Conservation (phyloP, 2,888 invertebrate genomes). For the Drosophila hawaiiensis region DNA sequence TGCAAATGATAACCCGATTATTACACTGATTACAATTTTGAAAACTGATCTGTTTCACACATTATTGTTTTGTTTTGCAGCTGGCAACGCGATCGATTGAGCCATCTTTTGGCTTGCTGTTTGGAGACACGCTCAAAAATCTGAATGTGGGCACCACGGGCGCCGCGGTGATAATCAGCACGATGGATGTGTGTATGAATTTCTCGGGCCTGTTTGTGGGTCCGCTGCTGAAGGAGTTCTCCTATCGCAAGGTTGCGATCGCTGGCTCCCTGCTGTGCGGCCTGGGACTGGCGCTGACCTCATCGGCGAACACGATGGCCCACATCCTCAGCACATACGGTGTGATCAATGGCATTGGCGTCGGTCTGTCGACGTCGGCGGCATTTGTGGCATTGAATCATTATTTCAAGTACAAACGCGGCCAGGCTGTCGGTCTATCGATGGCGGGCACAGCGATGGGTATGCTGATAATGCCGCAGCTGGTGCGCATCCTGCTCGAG, state of each 20-base stretch:
- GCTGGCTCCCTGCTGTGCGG: constrained; percentile 89
- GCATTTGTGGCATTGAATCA: constrained; percentile 92
- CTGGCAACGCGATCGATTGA: constrained; percentile 92
- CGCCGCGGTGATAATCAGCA: constrained; percentile 91
- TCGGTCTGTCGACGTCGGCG: constrained; percentile 91
- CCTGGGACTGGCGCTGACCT: constrained; percentile 89
- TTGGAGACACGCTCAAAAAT: constrained; percentile 89
- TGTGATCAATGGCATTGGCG: constrained; percentile 91
- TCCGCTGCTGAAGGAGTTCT: constrained; percentile 91
- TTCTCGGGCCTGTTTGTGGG: constrained; percentile 92
- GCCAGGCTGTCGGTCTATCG: constrained; percentile 92
- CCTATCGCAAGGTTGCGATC: constrained; percentile 90
- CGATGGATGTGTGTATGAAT: constrained; percentile 91
- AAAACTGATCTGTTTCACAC: background rate
- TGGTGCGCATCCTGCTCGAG: constrained; percentile 88
- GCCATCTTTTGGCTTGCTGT: constrained; percentile 92
- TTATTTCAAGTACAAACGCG: constrained; percentile 91
- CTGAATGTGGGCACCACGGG: constrained; percentile 91
- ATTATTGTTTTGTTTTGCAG: constrained; percentile 84
- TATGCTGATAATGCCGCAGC: constrained; percentile 92
- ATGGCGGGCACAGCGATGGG: constrained; percentile 93
- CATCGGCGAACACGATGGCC: constrained; percentile 89
- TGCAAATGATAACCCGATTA: background rate
- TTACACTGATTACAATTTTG: background rate
- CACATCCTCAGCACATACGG: constrained; percentile 91